A percentile compares a stretch with the other conserved stretches of the same genome.
Conservation (phyloP, 2,113 vertebrate genomes). For the Collichthys lucidus region DNA sequence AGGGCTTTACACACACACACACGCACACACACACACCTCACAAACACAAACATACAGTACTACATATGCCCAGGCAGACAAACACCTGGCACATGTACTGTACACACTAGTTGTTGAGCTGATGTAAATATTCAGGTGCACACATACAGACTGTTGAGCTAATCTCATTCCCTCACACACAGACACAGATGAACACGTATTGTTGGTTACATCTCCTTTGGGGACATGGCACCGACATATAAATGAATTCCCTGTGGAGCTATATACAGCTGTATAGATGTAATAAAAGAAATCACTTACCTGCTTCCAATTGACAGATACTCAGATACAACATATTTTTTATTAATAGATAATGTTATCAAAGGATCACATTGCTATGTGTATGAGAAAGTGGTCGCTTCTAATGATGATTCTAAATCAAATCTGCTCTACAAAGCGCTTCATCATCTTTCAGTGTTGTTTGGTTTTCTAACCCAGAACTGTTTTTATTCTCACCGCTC, state of each 20-base stretch:
- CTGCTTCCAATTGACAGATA: background rate
- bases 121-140: conserved; percentile 5
- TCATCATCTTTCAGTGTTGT: background rate
- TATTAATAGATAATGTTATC: background rate
- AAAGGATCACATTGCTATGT: background rate
- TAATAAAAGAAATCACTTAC: background rate
- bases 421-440: background rate
- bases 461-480: background rate
- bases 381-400: background rate
- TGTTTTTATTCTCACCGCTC: too few relatives aligned
- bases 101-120: background rate
- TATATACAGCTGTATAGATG: background rate
- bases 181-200: background rate
- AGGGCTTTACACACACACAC: conserved; percentile 36
- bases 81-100: conserved; percentile 28
- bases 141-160: conserved; percentile 15
- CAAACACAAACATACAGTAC: background rate
- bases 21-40: conserved; percentile 26
- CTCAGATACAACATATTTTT: background rate
- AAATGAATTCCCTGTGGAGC: conserved; percentile 16
- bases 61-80: background rate
- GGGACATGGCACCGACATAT: conserved; percentile 4
- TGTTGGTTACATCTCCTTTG: conserved; percentile 30
- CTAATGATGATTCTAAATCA: background rate
- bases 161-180: background rate